Evolutionary conservation across 2,888 invertebrate species (phyloP), one percentile per base, ranked within the genome.

Genomic region (Caradrina kadenii): DNA sequence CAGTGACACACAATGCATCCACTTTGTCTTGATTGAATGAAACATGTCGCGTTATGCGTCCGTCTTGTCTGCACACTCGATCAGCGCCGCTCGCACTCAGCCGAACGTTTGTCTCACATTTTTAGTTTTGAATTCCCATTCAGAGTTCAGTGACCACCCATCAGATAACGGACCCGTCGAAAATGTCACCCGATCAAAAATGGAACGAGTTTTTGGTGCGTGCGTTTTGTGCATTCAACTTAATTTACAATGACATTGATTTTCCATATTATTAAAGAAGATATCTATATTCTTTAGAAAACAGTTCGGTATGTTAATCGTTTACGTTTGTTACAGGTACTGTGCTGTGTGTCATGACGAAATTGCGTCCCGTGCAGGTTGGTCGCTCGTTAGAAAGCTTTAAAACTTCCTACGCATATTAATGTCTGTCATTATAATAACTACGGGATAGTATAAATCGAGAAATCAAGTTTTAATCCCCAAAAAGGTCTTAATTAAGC

Each of bases 21-120:
- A 89, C 87, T 76, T 73, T 89, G 89, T 86, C 88, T 91, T 92
- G 91, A 93, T 93, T 94, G 89, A 93, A 93, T 90, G 88, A 92
- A 90, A 90, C 87, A 87, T 87, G 87, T 81, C 85, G 83, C 83
- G 83, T 81, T 84, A 83, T 79, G 81, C 68, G 56, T 67, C 49
- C 72, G 69, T 81, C 81, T 83, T 76, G 82, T 76, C 80, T 84
- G 82, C 76, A 76, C 73, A 77, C 76, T 82, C 77, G 76, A 82
- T 84, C 82, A 82, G 70, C 58, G 60, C 53, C 63, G 26, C 66
- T 70, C 64, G 58, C 61, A 64, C 63, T 69, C 73, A 54, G 62
- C 64, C 71, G 65, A 65, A 68, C 52, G 67, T 71, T 63, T 66
- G 75, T 80, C 79, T 82, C 78, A 77, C 78, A 85, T 86, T 86